Conservation (phyloP, 2,113 vertebrate genomes). For the Camelus dromedarius region DNA sequence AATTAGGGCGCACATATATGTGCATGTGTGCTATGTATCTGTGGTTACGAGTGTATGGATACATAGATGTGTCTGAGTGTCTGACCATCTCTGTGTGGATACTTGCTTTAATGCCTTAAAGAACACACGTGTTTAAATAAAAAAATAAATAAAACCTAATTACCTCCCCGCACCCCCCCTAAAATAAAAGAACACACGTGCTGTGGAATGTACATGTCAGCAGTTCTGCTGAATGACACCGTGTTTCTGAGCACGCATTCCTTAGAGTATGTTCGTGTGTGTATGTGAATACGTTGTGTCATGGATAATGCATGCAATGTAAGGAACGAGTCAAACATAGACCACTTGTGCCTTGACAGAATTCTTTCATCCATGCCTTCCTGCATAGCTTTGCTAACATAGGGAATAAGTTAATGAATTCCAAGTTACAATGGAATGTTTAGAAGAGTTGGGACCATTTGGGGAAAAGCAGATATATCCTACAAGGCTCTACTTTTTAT, state of each 20-base stretch:
- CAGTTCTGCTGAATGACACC: accelerated
- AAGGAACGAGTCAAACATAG: not conserved
- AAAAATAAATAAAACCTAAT: too few relatives aligned
- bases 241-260: not conserved
- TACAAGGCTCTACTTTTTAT: not conserved
- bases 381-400: not conserved
- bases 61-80: not conserved
- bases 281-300: not conserved
- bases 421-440: not conserved
- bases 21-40: not conserved
- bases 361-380: not conserved
- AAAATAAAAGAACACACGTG: not conserved
- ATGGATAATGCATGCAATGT: not conserved
- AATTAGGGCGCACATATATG: not conserved
- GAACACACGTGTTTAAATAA: not conserved
- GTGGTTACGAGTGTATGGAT: not conserved
- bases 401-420: not conserved
- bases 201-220: too few relatives aligned
- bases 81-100: not conserved
- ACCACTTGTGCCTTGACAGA: too few relatives aligned
- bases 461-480: not conserved
- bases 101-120: not conserved
- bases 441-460: not conserved
- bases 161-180: too few relatives aligned
- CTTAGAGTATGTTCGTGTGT: not conserved